Evolutionary conservation across 92 coral and sea anemone species (phyloP).

Genomic region (Palythoa grandis): DNA sequence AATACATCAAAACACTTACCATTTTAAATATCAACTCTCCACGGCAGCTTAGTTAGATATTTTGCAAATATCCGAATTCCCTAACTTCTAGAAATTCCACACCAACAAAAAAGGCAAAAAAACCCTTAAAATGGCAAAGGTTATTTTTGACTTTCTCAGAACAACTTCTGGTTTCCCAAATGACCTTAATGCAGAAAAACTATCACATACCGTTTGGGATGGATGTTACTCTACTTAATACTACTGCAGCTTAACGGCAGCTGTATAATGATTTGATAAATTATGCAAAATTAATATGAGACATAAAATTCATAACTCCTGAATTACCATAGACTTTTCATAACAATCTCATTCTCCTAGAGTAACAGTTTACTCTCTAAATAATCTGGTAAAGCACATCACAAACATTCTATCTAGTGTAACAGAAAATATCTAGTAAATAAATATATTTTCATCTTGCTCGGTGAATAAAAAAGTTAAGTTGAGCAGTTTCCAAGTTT

Average conservation of each 20-base stretch:
- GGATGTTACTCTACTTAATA: background rate
- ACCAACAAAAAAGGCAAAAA: too few relatives aligned
- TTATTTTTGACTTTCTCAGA: too few relatives aligned
- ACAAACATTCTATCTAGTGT: too few relatives aligned
- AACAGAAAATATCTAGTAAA: too few relatives aligned
- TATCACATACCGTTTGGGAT: background rate
- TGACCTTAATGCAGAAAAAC: background rate
- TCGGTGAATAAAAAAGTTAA: too few relatives aligned
- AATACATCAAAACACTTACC: background rate
- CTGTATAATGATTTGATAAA: background rate
- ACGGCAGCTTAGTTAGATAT: too few relatives aligned
- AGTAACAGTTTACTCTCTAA: background rate
- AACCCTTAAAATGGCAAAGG: too few relatives aligned
- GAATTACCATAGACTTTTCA: background rate
- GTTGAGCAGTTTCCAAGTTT: too few relatives aligned
- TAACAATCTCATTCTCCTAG: background rate
- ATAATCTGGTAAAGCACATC: too few relatives aligned
- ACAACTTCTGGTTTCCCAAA: background rate
- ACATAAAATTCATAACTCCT: background rate
- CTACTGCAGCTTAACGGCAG: background rate
- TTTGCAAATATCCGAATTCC: too few relatives aligned
- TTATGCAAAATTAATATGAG: background rate
- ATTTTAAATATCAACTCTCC: background rate
- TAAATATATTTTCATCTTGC: too few relatives aligned
- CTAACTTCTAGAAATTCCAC: too few relatives aligned